A percentile compares a stretch with the other conserved stretches of the same genome.
These are phyloP conservation scores for Alloplasta piceator DNA, from an alignment of 2,888 invertebrate species.

Conservation along the genomic window DNA sequence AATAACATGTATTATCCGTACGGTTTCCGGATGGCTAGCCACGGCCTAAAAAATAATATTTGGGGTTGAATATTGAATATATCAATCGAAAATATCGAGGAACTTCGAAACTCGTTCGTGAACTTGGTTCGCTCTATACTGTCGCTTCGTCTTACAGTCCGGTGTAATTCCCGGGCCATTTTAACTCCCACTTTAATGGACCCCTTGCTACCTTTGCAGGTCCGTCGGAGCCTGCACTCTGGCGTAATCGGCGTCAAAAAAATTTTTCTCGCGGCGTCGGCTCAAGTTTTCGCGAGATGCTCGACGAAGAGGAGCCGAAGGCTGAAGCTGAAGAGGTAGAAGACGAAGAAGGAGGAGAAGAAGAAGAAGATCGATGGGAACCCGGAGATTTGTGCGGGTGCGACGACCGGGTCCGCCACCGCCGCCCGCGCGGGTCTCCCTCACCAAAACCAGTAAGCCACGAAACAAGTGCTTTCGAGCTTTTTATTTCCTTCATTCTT, in stretches of 20 bases:
- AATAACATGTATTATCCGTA: too few relatives aligned
- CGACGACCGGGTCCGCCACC: constrained; percentile 59
- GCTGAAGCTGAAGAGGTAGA: constrained; percentile 6
- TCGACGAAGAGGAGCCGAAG: constrained; percentile 17
- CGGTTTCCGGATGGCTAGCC: too few relatives aligned
- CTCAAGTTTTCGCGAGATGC: constrained; percentile 52
- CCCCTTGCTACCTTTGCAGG: background rate
- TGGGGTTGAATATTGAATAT: too few relatives aligned
- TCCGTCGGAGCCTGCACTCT: constrained; percentile 62
- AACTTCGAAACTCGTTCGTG: background rate
- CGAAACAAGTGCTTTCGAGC: constrained; percentile 59
- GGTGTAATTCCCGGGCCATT: constrained; percentile 47
- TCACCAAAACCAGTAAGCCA: constrained; percentile 55
- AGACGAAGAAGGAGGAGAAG: constrained; percentile 38
- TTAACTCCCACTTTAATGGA: constrained; percentile 69
- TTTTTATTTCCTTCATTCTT: constrained; percentile 54
- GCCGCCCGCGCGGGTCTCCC: constrained; percentile 33
- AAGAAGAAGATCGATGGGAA: constrained; percentile 80
- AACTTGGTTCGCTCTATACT: constrained; percentile 35
- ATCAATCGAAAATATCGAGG: too few relatives aligned
- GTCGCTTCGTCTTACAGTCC: constrained; percentile 24
- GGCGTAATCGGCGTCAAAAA: constrained; percentile 68
- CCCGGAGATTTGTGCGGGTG: constrained; percentile 70
- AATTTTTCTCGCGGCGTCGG: constrained; percentile 45
- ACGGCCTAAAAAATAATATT: too few relatives aligned